Base-by-base conservation (phyloP, 1,140 invertebrate species). In the Ctenoplectra terminalis region DNA sequence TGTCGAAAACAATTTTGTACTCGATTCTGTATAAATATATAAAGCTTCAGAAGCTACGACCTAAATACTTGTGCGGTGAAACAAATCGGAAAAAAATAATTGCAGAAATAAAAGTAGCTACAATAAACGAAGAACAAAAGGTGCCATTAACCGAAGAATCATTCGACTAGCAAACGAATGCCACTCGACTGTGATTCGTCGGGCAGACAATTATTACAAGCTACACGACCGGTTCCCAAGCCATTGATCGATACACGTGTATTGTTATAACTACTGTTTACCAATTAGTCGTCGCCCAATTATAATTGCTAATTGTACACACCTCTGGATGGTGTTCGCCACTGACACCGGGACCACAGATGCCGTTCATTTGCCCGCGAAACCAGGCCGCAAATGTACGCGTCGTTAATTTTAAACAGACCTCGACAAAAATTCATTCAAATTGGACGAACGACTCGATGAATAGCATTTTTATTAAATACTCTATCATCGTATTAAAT, bases 201-300 rank as follows among this genome's bases (percentile, higher is more conserved):
- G n/a, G 61, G 52, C 29, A 54, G 67, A 66, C 26, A 71, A 71
- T 83, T 83, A 86, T 86, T 81, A 34, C 34, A 43, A 66, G 5
- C 56, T 20, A 60, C 29, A 46, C 29, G 29, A 29, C 17, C 48
- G 43, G 48, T 56, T 60, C 29, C 54, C 77, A 60, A 34, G 40
- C 54, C 34, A 50, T 50, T 84, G 84, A 86, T 83, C 69, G 82
- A 87, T 84, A 50, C 34, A 63, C 61, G 75, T 37, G 31, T 54
- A 43, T 83, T 80, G 81, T 87, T 87, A 84, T 87, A 86, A 86
- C 54, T 81, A 81, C 73, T 86, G 73, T 87, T 87, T 84, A 84
- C 84, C 78, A 87, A 87, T 87, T 87, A 87, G 82, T 50, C 66
- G 54, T 61, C 34, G 77, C 54, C 31, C 58, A 80, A 87, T 87